phyloP scores from a whole-genome alignment of 2,797 vertebrate genomes.

The Gadopsis marmoratus region DNA sequence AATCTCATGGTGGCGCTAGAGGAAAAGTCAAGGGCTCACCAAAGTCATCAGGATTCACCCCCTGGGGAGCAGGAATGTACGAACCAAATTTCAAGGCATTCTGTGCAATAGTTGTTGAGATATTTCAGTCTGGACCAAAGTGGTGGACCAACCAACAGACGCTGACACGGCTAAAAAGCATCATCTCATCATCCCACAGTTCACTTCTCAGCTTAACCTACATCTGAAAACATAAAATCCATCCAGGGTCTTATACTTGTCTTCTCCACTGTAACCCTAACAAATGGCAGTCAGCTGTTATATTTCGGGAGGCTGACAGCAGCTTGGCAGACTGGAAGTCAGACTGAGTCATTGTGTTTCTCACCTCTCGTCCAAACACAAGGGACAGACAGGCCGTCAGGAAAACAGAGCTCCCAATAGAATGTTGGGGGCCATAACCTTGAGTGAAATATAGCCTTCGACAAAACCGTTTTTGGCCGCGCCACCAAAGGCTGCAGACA shows the following conservation, averaged over 20 bases:
- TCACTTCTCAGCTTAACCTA: conserved; percentile 18
- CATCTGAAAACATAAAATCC: conserved; percentile 32
- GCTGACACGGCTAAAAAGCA: neutral
- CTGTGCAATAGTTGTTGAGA: neutral
- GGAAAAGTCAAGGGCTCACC: neutral
- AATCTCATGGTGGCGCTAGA: neutral
- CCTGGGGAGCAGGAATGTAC: neutral
- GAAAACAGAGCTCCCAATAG: conserved; percentile 31
- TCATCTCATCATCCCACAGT: conserved; percentile 21
- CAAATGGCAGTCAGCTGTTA: conserved; percentile 61
- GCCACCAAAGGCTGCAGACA: neutral
- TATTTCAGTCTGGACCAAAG: neutral
- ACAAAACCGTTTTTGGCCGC: conserved; percentile 22
- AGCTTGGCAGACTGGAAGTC: conserved; percentile 60
- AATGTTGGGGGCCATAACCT: conserved; percentile 2
- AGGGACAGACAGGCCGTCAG: conserved; percentile 45
- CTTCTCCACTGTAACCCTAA: conserved; percentile 33
- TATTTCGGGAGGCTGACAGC: conserved; percentile 67
- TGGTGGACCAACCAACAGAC: neutral
- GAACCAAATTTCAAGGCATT: neutral
- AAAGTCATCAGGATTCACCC: neutral
- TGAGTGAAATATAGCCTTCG: conserved; percentile 33
- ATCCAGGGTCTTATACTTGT: conserved; percentile 10
- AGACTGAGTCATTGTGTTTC: conserved; percentile 61
- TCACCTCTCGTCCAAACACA: conserved; percentile 58